Evolutionary conservation across 2,797 vertebrate genomes (phyloP).

Genomic region (Periophthalmus magnuspinnatus): DNA sequence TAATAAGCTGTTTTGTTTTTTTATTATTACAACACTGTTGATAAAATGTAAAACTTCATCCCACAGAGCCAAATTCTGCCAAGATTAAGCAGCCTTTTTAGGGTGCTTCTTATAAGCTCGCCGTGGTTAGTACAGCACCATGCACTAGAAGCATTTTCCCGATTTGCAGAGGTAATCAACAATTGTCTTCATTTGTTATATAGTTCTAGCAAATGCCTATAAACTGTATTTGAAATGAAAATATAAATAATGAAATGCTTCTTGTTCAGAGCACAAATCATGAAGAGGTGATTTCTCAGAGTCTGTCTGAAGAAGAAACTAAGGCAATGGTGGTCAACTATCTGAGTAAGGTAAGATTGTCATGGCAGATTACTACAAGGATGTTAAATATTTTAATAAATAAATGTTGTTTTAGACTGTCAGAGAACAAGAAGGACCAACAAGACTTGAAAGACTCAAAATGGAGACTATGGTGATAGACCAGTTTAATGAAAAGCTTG

Average conservation of each 20-base stretch:
- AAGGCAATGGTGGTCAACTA: slow-evolving; percentile 89
- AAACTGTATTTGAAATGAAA: neutral
- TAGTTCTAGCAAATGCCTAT: neutral
- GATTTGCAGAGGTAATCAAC: slow-evolving; percentile 87
- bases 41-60: slow-evolving; percentile 3
- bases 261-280: slow-evolving; percentile 86
- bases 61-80: slow-evolving; percentile 84
- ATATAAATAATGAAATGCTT: neutral
- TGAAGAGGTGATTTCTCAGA: slow-evolving; percentile 89
- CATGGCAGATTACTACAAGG: neutral
- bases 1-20: too few species aligned
- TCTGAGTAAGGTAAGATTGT: slow-evolving; percentile 88
- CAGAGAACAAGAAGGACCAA: slow-evolving; percentile 60
- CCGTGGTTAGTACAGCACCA: slow-evolving; percentile 89
- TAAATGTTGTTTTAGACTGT: slow-evolving; percentile 48
- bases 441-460: slow-evolving; percentile 77
- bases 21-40: too few species aligned
- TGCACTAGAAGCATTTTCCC: slow-evolving; percentile 86
- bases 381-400: neutral
- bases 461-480: slow-evolving; percentile 69
- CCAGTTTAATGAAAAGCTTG: slow-evolving; percentile 50
- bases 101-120: slow-evolving; percentile 75
- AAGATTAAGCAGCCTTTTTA: slow-evolving; percentile 80
- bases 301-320: slow-evolving; percentile 83
- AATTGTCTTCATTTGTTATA: neutral